A percentile compares a stretch with the other conserved stretches of the same genome.
These are phyloP conservation scores for Thymelicus acteon DNA, from an alignment of 2,888 invertebrate genomes.

Conservation along the genomic window DNA sequence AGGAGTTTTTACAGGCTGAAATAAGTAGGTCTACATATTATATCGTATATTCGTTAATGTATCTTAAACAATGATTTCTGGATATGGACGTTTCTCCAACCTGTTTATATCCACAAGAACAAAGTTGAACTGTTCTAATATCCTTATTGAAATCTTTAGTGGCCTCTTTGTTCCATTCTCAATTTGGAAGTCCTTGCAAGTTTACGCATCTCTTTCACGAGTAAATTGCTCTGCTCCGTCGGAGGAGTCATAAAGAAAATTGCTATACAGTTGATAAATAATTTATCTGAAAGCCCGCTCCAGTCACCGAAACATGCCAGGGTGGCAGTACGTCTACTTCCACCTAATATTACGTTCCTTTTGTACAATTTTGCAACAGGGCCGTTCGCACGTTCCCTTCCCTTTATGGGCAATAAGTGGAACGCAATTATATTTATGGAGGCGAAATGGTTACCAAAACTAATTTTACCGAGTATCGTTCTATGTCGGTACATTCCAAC, in stretches of 20 bases:
- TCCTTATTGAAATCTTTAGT: slow-evolving; percentile 75
- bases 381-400: slow-evolving; percentile 82
- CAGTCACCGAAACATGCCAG: slow-evolving; percentile 81
- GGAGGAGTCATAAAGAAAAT: slow-evolving; percentile 85
- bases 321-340: slow-evolving; percentile 74
- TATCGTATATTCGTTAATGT: too few species aligned
- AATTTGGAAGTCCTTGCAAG: slow-evolving; percentile 81
- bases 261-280: slow-evolving; percentile 85
- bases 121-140: slow-evolving; percentile 28
- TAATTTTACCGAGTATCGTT: slow-evolving; percentile 77
- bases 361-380: slow-evolving; percentile 84
- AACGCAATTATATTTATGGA: slow-evolving; percentile 84
- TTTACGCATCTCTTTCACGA: slow-evolving; percentile 83
- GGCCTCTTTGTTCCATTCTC: slow-evolving; percentile 75
- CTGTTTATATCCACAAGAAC: slow-evolving; percentile 3
- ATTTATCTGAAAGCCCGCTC: slow-evolving; percentile 84
- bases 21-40: too few species aligned
- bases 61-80: not conserved
- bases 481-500: slow-evolving; percentile 53
- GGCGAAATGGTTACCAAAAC: slow-evolving; percentile 79
- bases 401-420: slow-evolving; percentile 85
- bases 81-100: not conserved
- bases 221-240: slow-evolving; percentile 83
- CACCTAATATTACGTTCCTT: slow-evolving; percentile 84
- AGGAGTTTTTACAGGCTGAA: too few species aligned